A percentile compares a stretch with the other conserved stretches of the same genome.
Conservation (phyloP, 2,797 vertebrate species). For the Xenops minutus region DNA sequence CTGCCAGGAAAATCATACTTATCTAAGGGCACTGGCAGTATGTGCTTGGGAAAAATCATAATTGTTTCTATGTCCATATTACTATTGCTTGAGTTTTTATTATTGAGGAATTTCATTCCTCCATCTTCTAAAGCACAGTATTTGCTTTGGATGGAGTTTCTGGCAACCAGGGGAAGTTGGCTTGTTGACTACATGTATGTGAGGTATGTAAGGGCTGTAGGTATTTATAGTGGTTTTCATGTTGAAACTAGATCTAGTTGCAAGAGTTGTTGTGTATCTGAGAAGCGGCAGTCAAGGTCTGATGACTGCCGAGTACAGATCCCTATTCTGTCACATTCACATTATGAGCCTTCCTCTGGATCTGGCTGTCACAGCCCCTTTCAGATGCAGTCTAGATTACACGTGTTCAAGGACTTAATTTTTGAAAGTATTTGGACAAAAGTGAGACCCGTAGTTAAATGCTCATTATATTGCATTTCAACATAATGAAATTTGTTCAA, state of each 20-base stretch:
- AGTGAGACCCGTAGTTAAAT: background rate
- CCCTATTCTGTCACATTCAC: background rate
- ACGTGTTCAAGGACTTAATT: background rate
- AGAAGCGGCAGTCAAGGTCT: background rate
- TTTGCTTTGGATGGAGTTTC: background rate
- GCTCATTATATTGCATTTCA: background rate
- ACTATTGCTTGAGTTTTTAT: rapidly evolving
- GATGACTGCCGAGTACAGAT: background rate
- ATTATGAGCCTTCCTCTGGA: background rate
- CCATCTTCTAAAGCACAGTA: background rate
- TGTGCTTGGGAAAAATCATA: background rate
- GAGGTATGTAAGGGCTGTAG: background rate
- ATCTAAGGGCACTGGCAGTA: background rate
- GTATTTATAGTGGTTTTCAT: background rate
- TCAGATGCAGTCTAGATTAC: background rate
- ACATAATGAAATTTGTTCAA: too few species aligned
- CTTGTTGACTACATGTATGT: background rate
- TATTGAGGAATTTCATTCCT: background rate
- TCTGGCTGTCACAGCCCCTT: background rate
- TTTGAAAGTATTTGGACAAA: background rate
- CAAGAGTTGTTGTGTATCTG: background rate
- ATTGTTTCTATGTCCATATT: background rate
- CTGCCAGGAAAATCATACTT: background rate
- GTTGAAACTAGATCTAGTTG: background rate
- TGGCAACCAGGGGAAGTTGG: background rate